Conservation (phyloP, 1,140 invertebrate species). For the Coelopa frigida region DNA sequence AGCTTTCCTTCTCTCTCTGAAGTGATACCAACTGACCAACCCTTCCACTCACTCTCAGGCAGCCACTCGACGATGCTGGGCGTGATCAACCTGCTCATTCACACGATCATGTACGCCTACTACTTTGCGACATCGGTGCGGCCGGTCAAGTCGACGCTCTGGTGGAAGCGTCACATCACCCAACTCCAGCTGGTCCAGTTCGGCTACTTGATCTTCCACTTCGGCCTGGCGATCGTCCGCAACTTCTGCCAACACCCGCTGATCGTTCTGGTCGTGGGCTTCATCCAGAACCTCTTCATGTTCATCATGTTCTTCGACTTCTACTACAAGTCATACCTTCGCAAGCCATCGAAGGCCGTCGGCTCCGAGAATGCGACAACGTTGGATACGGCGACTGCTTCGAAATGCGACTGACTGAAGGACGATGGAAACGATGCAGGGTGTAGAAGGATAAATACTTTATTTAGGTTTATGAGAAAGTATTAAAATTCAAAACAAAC, state of each 20-base stretch:
- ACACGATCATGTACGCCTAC: slow-evolving; percentile 38
- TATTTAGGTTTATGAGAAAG: too few species aligned
- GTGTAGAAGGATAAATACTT: too few species aligned
- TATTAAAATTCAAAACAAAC: too few species aligned
- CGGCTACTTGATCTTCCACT: slow-evolving; percentile 58
- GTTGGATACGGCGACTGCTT: too few species aligned
- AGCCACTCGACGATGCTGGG: slow-evolving; percentile 41
- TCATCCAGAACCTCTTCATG: slow-evolving; percentile 39
- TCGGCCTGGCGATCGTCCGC: slow-evolving; percentile 26
- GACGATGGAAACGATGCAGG: too few species aligned
- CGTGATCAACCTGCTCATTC: slow-evolving; percentile 33
- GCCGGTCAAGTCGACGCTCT: slow-evolving; percentile 43
- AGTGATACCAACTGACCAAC: background rate
- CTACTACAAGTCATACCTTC: slow-evolving; percentile 33
- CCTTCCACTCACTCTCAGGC: slow-evolving; percentile 41
- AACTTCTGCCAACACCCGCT: slow-evolving; percentile 30
- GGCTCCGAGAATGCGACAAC: too few species aligned
- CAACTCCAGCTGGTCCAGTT: slow-evolving; percentile 36
- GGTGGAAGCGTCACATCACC: slow-evolving; percentile 39
- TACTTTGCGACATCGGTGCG: slow-evolving; percentile 30
- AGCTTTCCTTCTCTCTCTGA: background rate
- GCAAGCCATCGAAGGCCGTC: too few species aligned
- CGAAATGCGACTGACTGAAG: too few species aligned
- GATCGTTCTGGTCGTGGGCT: slow-evolving; percentile 26
- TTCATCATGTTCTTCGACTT: slow-evolving; percentile 40